Evolutionary conservation across 1,140 invertebrate genomes (phyloP).

Genomic region (Leptinotarsa texana): DNA sequence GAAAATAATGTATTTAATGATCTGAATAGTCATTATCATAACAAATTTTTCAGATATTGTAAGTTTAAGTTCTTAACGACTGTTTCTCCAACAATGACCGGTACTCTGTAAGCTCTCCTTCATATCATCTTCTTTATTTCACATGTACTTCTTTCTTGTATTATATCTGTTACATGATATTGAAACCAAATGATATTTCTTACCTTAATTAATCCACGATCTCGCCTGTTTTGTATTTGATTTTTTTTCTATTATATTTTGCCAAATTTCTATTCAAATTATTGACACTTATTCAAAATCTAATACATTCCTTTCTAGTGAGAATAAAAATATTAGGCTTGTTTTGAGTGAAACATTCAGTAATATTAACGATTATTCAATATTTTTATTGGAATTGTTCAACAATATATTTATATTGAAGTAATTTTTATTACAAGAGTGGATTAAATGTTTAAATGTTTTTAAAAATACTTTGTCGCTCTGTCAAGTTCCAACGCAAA

Average conservation of each 20-base stretch:
- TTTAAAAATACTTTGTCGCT: slow-evolving; percentile 1
- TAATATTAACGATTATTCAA: slow-evolving; percentile 4
- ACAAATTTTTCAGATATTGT: neutral
- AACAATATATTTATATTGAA: neutral
- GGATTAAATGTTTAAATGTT: slow-evolving; percentile 20
- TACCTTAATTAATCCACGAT: neutral
- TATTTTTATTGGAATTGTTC: slow-evolving; percentile 12
- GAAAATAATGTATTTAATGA: slow-evolving; percentile 2
- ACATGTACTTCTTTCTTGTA: neutral
- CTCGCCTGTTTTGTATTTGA: neutral
- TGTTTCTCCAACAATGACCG: neutral
- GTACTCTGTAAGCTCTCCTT: neutral
- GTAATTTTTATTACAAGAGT: slow-evolving; percentile 5
- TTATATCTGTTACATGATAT: neutral
- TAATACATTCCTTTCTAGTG: slow-evolving; percentile 36
- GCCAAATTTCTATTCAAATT: neutral
- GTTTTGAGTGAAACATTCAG: slow-evolving; percentile 14
- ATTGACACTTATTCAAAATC: slow-evolving; percentile 4
- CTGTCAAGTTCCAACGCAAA: neutral
- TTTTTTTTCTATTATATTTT: neutral
- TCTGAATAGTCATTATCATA: neutral
- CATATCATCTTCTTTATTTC: neutral
- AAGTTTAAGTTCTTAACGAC: neutral
- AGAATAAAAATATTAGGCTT: slow-evolving; percentile 23
- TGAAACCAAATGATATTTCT: neutral